phyloP scores from a whole-genome alignment of 2,113 vertebrate genomes.

The Triplophysa tibetana region DNA sequence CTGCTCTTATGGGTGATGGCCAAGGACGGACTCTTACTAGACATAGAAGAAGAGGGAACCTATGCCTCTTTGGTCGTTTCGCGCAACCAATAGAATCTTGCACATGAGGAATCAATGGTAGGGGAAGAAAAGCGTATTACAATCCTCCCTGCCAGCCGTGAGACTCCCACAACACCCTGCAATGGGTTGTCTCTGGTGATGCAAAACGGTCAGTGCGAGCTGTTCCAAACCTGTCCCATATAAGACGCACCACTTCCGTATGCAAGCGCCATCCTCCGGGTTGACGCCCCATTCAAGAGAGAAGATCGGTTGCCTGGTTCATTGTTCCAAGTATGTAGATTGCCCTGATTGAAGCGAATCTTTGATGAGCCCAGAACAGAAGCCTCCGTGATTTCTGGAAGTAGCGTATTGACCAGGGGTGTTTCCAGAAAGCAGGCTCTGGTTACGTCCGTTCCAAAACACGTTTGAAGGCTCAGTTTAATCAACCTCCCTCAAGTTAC shows the following conservation, averaged over 20 bases:
- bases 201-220: background rate
- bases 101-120: background rate
- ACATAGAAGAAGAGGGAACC: too few relatives aligned
- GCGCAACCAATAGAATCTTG: background rate
- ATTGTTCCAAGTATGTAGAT: background rate
- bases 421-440: too few relatives aligned
- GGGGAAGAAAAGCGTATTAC: background rate
- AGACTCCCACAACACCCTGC: background rate
- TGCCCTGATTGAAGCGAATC: background rate
- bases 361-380: background rate
- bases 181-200: background rate
- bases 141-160: background rate
- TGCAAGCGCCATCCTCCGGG: background rate
- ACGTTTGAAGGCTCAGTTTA: too few relatives aligned
- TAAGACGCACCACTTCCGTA: too few relatives aligned
- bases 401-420: background rate
- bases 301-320: background rate
- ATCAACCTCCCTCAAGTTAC: too few relatives aligned
- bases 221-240: background rate
- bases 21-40: too few relatives aligned
- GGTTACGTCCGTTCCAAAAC: too few relatives aligned
- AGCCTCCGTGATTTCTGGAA: background rate
- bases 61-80: too few relatives aligned
- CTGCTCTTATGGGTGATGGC: too few relatives aligned
- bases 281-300: background rate